phyloP scores from a whole-genome alignment of 2,113 vertebrate genomes.

The Pedionomus torquatus region DNA sequence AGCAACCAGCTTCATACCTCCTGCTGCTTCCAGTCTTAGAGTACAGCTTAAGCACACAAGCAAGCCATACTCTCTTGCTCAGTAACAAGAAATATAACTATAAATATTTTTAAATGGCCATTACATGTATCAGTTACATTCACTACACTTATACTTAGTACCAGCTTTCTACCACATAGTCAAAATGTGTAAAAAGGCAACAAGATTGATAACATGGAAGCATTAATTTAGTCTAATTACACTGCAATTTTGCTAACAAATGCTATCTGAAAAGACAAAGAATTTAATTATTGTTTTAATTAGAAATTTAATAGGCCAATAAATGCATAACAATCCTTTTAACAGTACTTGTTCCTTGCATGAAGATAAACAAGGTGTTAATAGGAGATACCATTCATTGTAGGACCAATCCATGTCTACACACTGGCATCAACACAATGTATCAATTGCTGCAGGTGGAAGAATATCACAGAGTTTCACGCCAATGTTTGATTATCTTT shows the following conservation, averaged over 20 bases:
- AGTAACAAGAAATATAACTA: not conserved
- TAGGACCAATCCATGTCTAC: not conserved
- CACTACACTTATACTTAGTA: not conserved
- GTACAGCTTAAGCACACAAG: not conserved
- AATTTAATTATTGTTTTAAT: not conserved
- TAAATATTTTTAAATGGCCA: not conserved
- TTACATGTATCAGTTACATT: not conserved
- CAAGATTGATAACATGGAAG: not conserved
- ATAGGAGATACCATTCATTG: not conserved
- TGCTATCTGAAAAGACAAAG: not conserved
- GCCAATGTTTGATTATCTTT: not conserved
- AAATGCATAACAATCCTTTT: not conserved
- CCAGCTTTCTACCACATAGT: not conserved
- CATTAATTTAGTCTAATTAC: not conserved
- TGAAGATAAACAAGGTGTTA: not conserved
- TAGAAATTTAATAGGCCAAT: not conserved
- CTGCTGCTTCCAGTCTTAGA: not conserved
- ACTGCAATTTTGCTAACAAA: constrained; percentile 1
- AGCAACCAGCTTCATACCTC: not conserved
- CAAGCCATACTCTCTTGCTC: not conserved
- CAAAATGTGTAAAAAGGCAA: not conserved
- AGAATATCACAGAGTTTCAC: not conserved
- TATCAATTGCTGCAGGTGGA: not conserved
- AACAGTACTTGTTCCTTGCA: not conserved
- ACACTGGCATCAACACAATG: not conserved